A percentile compares a stretch with the other conserved stretches of the same genome.
phyloP scores from a whole-genome alignment of 2,888 invertebrate species.

The Yponomeuta cagnagella region DNA sequence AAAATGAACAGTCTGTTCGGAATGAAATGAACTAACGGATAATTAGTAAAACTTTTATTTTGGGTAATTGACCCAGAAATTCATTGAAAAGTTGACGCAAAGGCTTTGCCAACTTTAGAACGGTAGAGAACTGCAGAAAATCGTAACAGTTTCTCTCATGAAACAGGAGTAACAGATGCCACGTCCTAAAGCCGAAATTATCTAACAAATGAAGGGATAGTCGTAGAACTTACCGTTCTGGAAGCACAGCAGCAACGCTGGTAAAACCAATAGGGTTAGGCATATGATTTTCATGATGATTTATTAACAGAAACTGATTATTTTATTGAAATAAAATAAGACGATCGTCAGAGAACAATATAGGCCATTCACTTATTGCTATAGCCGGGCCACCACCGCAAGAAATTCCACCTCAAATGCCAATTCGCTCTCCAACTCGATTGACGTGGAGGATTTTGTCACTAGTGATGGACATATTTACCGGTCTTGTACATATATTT shows the following conservation, averaged over 20 bases:
- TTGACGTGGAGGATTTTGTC: constrained; percentile 74
- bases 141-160: constrained; percentile 6
- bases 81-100: background rate
- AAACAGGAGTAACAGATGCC: constrained; percentile 38
- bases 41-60: background rate
- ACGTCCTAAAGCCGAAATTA: constrained; percentile 47
- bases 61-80: background rate
- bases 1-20: too few species aligned
- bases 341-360: constrained; percentile 43
- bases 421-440: constrained; percentile 72
- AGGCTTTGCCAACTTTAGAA: background rate
- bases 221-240: constrained; percentile 79
- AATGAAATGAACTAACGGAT: too few species aligned
- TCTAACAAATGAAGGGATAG: constrained; percentile 30
- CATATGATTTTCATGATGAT: constrained; percentile 81
- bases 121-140: background rate
- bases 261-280: constrained; percentile 79
- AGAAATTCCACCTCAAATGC: constrained; percentile 56
- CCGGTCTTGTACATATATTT: constrained; percentile 16
- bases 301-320: constrained; percentile 31
- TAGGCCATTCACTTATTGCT: constrained; percentile 61
- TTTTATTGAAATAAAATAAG: constrained; percentile 34
- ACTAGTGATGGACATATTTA: constrained; percentile 39
- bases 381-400: constrained; percentile 49
- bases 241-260: constrained; percentile 82